Conservation (phyloP, 2,888 invertebrate genomes). For the Quadriops clusia region DNA sequence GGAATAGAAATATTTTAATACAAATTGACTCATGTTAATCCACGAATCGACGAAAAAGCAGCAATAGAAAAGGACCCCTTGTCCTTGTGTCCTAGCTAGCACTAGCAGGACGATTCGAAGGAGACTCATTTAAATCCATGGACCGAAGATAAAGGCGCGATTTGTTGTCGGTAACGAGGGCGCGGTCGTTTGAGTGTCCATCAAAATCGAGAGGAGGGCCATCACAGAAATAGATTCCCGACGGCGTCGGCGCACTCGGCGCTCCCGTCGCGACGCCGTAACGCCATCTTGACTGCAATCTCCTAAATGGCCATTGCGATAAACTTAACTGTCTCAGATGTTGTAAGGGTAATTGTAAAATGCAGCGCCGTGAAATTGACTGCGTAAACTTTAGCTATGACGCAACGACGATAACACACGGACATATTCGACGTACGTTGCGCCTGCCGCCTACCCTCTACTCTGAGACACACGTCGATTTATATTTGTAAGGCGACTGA, state of each 20-base stretch:
- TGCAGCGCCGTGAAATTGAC: slow-evolving; percentile 28
- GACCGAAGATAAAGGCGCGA: slow-evolving; percentile 31
- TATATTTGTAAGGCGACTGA: slow-evolving; percentile 4
- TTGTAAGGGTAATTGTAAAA: slow-evolving; percentile 26
- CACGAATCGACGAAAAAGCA: no score
- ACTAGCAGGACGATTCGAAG: no score
- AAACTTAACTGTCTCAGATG: slow-evolving; percentile 29
- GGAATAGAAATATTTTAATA: no score
- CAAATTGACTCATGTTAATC: no score
- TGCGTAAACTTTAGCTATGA: slow-evolving; percentile 15
- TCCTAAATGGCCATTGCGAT: slow-evolving; percentile 37
- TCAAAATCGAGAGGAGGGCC: slow-evolving; percentile 40
- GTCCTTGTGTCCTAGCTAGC: no score
- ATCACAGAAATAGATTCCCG: slow-evolving; percentile 31
- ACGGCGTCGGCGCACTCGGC: slow-evolving; percentile 20
- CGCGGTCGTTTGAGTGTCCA: slow-evolving; percentile 38
- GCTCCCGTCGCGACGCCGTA: slow-evolving; percentile 25
- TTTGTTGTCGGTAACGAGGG: slow-evolving; percentile 34
- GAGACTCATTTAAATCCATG: slow-evolving; percentile 21
- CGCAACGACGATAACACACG: slow-evolving; percentile 1
- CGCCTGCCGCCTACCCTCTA: neutral
- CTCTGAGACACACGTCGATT: neutral
- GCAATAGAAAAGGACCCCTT: no score
- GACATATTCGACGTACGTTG: neutral
- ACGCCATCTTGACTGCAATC: slow-evolving; percentile 37